A percentile compares a stretch with the other conserved stretches of the same genome.
Conservation (phyloP, 2,797 vertebrate genomes). For the Sebastolobus alascanus region DNA sequence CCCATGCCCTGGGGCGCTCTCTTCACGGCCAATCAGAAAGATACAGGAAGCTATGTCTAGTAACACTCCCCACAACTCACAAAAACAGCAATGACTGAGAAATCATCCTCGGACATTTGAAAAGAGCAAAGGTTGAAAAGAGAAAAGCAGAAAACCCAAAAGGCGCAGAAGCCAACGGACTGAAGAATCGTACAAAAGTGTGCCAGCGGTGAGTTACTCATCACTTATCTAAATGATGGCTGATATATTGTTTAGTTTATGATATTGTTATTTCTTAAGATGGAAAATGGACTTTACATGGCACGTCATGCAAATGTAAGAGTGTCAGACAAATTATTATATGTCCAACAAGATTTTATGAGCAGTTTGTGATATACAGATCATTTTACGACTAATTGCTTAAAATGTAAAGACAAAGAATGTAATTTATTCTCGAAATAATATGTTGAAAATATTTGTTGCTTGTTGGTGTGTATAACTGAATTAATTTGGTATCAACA, state of each 20-base stretch:
- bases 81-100: slow-evolving; percentile 49
- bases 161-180: slow-evolving; percentile 12
- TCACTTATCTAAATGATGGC: background rate
- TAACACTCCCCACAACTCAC: slow-evolving; percentile 54
- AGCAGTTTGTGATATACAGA: background rate
- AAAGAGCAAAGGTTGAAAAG: slow-evolving; percentile 24
- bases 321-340: background rate
- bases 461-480: background rate
- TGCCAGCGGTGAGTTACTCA: slow-evolving; percentile 50
- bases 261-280: background rate
- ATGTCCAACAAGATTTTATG: background rate
- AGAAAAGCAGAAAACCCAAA: slow-evolving; percentile 10
- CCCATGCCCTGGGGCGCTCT: slow-evolving; percentile 45
- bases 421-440: background rate
- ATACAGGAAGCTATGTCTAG: slow-evolving; percentile 77
- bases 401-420: background rate
- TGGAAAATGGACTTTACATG: background rate
- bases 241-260: background rate
- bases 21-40: slow-evolving; percentile 76
- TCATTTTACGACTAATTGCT: background rate
- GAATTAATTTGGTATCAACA: background rate
- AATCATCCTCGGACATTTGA: slow-evolving; percentile 51
- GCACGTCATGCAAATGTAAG: background rate
- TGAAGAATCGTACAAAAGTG: slow-evolving; percentile 18
- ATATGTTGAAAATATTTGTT: background rate